Conservation (phyloP, 2,888 invertebrate genomes). For the Glaucopsyche alexis region DNA sequence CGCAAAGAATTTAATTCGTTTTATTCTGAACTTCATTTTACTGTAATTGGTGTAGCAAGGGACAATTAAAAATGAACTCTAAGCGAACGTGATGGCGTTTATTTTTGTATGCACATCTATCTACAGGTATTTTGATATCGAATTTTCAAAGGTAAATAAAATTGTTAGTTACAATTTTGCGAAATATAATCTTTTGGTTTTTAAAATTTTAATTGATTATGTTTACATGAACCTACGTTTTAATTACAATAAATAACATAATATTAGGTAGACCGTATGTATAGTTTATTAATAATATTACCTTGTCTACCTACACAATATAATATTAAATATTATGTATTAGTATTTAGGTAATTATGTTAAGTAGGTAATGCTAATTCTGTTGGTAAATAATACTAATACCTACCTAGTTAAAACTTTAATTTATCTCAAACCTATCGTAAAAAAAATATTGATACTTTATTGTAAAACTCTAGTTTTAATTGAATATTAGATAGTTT, state of each 20-base stretch:
- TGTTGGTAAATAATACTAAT: too few relatives aligned
- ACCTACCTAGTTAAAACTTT: too few relatives aligned
- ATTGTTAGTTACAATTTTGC: not conserved
- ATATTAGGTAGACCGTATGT: too few relatives aligned
- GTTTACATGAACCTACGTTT: not conserved
- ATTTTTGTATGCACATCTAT: not conserved
- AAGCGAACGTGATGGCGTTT: not conserved
- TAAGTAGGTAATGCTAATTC: too few relatives aligned
- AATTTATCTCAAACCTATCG: too few relatives aligned
- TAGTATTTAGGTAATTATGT: too few relatives aligned
- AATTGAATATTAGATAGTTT: too few relatives aligned
- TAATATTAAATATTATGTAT: too few relatives aligned
- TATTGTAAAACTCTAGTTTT: too few relatives aligned
- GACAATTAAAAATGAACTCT: not conserved
- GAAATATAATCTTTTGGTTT: not conserved
- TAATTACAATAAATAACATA: too few relatives aligned
- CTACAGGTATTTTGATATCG: slow-evolving; percentile 22
- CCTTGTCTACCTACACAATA: too few relatives aligned
- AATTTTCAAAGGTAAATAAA: slow-evolving; percentile 16
- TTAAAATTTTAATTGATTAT: not conserved
- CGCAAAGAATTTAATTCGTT: slow-evolving; percentile 23
- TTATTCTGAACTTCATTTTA: slow-evolving; percentile 10
- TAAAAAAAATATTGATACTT: too few relatives aligned
- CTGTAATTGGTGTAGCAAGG: not conserved
- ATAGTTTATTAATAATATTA: not conserved